Percentiles rank a stretch among this genome's conserved stretches.
These are phyloP conservation scores for Trichomalopsis sarcophagae DNA, from an alignment of 1,140 invertebrate species.

Conservation along the genomic window DNA sequence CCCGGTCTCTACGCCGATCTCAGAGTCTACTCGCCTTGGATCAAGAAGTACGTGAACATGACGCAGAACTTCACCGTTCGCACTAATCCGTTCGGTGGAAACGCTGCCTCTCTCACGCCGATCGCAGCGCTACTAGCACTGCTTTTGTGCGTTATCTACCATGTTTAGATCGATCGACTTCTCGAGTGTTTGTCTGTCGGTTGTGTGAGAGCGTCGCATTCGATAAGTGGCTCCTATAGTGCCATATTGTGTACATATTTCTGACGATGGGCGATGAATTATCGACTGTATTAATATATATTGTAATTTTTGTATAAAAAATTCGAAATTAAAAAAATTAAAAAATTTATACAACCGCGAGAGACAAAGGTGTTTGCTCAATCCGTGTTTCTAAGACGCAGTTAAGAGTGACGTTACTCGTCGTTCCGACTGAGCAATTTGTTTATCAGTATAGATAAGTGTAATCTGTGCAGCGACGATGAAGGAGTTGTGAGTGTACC, in stretches of 20 bases:
- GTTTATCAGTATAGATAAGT: too few species aligned
- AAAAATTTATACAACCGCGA: too few species aligned
- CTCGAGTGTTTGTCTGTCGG: neutral
- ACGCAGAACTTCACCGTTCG: neutral
- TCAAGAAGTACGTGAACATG: slow-evolving; percentile 23
- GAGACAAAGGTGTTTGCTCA: too few species aligned
- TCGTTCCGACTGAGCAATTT: too few species aligned
- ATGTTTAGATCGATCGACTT: neutral
- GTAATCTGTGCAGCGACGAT: too few species aligned
- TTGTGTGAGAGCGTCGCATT: neutral
- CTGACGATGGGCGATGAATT: too few species aligned
- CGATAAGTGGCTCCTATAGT: too few species aligned
- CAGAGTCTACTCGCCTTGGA: slow-evolving; percentile 29
- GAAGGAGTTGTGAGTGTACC: too few species aligned
- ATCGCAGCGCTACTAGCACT: neutral
- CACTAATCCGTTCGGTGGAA: neutral
- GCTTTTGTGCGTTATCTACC: neutral
- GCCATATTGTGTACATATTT: neutral
- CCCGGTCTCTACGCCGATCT: slow-evolving; percentile 76
- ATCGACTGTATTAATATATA: neutral
- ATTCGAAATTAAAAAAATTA: too few species aligned
- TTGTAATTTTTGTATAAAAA: too few species aligned
- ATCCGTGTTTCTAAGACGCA: too few species aligned
- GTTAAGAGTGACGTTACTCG: too few species aligned
- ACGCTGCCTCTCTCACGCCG: neutral